phyloP scores from a whole-genome alignment of 2,113 vertebrate species.

The Phalacrocorax brasilianus region DNA sequence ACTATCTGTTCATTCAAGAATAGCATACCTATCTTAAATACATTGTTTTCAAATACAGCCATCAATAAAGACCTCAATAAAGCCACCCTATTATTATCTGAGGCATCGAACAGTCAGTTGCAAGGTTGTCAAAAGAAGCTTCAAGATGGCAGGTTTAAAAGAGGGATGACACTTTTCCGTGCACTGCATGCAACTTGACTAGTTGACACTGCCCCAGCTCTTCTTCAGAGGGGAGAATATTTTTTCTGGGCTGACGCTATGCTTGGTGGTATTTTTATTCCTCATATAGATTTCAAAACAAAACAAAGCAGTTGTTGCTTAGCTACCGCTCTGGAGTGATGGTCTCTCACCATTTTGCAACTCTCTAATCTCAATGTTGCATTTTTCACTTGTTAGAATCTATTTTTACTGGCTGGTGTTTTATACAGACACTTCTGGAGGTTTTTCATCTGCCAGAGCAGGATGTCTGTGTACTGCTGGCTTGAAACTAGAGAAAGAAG shows the following conservation, averaged over 20 bases:
- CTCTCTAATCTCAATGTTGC: slow-evolving; percentile 11
- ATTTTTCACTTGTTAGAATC: slow-evolving; percentile 3
- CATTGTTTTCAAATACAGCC: not conserved
- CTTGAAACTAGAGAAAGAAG: not conserved
- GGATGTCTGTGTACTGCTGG: not conserved
- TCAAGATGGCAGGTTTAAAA: not conserved
- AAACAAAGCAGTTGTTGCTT: slow-evolving; percentile 62
- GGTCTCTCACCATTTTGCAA: slow-evolving; percentile 42
- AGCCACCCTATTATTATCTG: not conserved
- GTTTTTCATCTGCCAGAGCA: not conserved
- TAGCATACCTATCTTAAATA: not conserved
- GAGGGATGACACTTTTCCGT: not conserved
- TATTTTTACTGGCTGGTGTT: slow-evolving; percentile 44
- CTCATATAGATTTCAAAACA: slow-evolving; percentile 62
- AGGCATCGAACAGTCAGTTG: not conserved
- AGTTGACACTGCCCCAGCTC: not conserved
- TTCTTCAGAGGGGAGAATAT: not conserved
- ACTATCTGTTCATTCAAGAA: not conserved
- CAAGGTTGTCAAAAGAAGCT: not conserved
- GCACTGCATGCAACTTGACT: not conserved
- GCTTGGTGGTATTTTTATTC: slow-evolving; percentile 52
- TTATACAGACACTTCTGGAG: not conserved
- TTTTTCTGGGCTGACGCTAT: slow-evolving; percentile 15
- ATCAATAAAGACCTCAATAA: not conserved
- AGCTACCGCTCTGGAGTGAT: slow-evolving; percentile 30